Evolutionary conservation across 2,113 vertebrate genomes (phyloP).

Genomic region (Oreochromis aureus): DNA sequence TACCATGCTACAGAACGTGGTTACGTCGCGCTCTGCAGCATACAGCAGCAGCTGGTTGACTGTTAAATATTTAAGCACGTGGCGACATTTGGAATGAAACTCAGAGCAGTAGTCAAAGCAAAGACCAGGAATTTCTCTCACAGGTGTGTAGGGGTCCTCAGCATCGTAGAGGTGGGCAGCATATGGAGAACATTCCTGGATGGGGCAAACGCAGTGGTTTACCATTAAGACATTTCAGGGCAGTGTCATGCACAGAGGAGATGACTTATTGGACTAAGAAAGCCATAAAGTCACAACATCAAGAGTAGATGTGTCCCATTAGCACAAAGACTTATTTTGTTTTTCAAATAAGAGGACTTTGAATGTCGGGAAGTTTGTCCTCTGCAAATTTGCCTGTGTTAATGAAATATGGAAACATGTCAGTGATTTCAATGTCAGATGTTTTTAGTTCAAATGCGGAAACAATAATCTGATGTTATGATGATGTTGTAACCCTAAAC

Average conservation of each 20-base stretch:
- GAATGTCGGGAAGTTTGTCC: not conserved
- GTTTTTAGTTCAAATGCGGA: not conserved
- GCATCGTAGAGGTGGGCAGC: slow-evolving; percentile 82
- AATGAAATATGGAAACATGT: not conserved
- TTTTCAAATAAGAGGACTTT: not conserved
- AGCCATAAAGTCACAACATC: not conserved
- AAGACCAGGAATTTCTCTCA: slow-evolving; percentile 77
- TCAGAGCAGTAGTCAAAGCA: slow-evolving; percentile 77
- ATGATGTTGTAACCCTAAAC: not conserved
- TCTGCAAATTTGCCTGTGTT: not conserved
- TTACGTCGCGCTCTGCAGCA: slow-evolving; percentile 31
- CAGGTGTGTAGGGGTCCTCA: slow-evolving; percentile 74
- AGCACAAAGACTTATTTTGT: not conserved
- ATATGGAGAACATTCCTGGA: slow-evolving; percentile 82
- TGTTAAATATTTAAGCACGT: slow-evolving; percentile 70
- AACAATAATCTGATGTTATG: not conserved
- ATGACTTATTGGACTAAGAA: not conserved
- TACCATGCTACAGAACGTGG: slow-evolving; percentile 72
- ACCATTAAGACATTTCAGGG: not conserved
- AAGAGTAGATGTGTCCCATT: not conserved
- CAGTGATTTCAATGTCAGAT: not conserved
- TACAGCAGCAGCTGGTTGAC: slow-evolving; percentile 49
- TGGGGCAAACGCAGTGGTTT: not conserved
- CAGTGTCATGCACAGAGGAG: not conserved
- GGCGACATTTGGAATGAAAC: slow-evolving; percentile 71